Percentiles rank a stretch among this genome's conserved stretches.
These are phyloP conservation scores for Meandrina meandrites DNA, from an alignment of 92 coral and sea anemone genomes.

Conservation along the genomic window DNA sequence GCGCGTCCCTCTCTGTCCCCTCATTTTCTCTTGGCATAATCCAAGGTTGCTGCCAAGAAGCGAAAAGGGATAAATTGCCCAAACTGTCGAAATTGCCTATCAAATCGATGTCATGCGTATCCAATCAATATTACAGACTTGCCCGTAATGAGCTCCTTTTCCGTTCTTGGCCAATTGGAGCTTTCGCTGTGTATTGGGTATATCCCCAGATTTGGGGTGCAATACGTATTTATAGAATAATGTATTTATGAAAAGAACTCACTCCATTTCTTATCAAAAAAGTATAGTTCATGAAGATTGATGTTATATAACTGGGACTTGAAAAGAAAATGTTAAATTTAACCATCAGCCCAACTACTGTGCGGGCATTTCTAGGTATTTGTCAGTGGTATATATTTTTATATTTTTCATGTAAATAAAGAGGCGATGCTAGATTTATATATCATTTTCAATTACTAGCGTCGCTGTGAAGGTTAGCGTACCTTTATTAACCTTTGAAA, in stretches of 20 bases:
- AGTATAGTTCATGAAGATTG: background rate
- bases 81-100: no score
- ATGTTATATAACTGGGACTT: background rate
- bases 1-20: no score
- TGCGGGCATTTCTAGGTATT: background rate
- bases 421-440: slow-evolving; percentile 9
- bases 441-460: slow-evolving; percentile 8
- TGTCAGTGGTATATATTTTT: slow-evolving; percentile 30
- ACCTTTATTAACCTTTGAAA: background rate
- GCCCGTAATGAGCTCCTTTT: background rate
- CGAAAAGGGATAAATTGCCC: no score
- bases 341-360: background rate
- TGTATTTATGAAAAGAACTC: slow-evolving; percentile 25
- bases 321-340: background rate
- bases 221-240: slow-evolving; percentile 20
- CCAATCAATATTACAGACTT: background rate
- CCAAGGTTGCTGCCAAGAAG: no score
- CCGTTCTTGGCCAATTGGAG: background rate
- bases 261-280: background rate
- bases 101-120: no score
- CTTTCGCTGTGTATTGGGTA: background rate
- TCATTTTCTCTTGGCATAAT: no score
- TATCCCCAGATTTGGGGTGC: background rate
- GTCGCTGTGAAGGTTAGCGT: background rate
- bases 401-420: slow-evolving; percentile 32